These are phyloP conservation scores for Spilosoma lubricipeda DNA, from an alignment of 2,888 invertebrate genomes.

Conservation along the genomic window DNA sequence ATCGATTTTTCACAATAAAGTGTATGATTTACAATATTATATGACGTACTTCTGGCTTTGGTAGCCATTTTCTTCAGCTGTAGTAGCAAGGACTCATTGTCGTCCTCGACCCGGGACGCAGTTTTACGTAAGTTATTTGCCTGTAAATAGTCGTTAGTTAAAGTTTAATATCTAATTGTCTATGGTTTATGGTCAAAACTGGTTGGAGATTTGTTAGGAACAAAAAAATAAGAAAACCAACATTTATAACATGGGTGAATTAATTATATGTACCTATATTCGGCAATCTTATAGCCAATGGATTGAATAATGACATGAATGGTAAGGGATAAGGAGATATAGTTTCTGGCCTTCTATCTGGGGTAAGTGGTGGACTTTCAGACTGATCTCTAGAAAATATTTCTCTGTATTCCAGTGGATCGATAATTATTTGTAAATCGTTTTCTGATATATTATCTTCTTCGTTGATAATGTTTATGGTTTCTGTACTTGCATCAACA, in stretches of 20 bases:
- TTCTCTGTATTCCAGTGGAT: constrained; percentile 36
- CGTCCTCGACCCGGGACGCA: constrained; percentile 97
- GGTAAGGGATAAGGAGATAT: constrained; percentile 70
- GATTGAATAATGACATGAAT: constrained; percentile 79
- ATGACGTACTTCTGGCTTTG: constrained; percentile 92
- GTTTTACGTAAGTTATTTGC: constrained; percentile 95
- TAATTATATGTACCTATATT: constrained; percentile 74
- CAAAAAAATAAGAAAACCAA: constrained; percentile 54
- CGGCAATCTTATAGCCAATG: constrained; percentile 82
- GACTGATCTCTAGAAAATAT: constrained; percentile 67
- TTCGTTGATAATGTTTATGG: constrained; percentile 56
- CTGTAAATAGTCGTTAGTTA: constrained; percentile 88
- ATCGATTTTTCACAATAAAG: constrained; percentile 73
- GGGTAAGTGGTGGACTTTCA: constrained; percentile 81
- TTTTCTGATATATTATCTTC: constrained; percentile 55
- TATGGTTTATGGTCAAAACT: constrained; percentile 40
- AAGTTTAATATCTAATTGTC: constrained; percentile 55
- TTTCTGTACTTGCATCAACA: constrained; percentile 65
- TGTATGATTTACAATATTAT: constrained; percentile 86
- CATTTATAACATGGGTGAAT: constrained; percentile 55
- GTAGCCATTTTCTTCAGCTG: constrained; percentile 98
- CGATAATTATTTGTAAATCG: constrained; percentile 34
- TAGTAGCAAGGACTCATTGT: constrained; percentile 97
- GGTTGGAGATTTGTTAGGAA: constrained; percentile 41
- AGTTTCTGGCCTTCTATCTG: constrained; percentile 66